Evolutionary conservation across 2,113 vertebrate species (phyloP).

Genomic region (Phrynocephalus versicolor): DNA sequence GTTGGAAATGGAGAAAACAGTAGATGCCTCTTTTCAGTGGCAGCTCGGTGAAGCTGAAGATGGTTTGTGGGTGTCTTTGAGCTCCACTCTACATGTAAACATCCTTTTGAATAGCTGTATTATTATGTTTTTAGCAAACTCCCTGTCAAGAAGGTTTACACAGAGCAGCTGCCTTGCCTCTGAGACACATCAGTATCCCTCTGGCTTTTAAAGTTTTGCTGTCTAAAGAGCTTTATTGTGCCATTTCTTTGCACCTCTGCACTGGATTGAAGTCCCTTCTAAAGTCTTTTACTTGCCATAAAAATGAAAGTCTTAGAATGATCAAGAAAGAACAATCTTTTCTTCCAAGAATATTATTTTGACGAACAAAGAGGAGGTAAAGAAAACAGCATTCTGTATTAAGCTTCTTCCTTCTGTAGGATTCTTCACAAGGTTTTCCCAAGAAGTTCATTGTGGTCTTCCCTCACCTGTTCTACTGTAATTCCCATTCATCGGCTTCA

Average conservation of each 20-base stretch:
- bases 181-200: conserved; percentile 21
- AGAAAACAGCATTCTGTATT: neutral
- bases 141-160: conserved; percentile 20
- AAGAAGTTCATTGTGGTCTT: neutral
- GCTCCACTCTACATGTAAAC: conserved; percentile 22
- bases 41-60: conserved; percentile 16
- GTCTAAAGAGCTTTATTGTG: neutral
- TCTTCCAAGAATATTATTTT: neutral
- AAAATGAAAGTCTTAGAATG: neutral
- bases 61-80: conserved; percentile 30
- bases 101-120: neutral
- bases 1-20: neutral
- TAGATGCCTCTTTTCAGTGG: conserved; percentile 14
- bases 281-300: conserved; percentile 38
- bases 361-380: neutral
- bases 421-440: neutral
- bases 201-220: neutral
- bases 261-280: neutral
- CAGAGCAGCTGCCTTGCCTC: conserved; percentile 51
- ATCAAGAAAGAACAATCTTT: rapidly evolving
- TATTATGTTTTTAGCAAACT: conserved; percentile 29
- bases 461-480: neutral
- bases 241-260: rapidly evolving
- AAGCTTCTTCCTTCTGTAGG: conserved; percentile 19
- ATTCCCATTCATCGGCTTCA: neutral